Base-by-base conservation (phyloP, 1,140 invertebrate genomes). In the Chlorops oryzae region DNA sequence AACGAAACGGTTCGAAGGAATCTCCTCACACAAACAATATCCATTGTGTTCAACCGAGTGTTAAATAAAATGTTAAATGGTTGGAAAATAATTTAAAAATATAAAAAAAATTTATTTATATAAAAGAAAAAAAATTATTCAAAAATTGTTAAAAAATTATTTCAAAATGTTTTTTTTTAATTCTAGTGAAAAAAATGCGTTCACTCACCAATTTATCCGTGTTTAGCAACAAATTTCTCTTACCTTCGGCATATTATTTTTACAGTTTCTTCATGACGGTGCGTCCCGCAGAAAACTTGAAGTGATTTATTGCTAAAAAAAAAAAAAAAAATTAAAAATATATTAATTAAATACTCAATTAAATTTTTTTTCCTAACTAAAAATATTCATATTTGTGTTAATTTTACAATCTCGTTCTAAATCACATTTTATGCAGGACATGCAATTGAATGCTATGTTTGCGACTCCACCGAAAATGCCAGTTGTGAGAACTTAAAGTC, bases 391-490 rank as follows among this genome's bases (percentile, higher is more conserved):
- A 23, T 27, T 10, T 18, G n/a, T n/a, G n/a, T n/a, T n/a, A n/a
- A n/a, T n/a, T n/a, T n/a, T n/a, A n/a, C n/a, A n/a, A n/a, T n/a
- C n/a, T n/a, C n/a, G n/a, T n/a, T n/a, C n/a, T n/a, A n/a, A n/a
- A n/a, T n/a, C n/a, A n/a, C n/a, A n/a, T n/a, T n/a, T n/a, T n/a
- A n/a, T n/a, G 10, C 13, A 70, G 66, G 60, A 54, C 73, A 72
- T 55, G 74, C 81, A 17, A 78, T 89, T 56, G 70, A 78, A 55
- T 91, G 88, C 63, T 90, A 80, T 71, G 81, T 87, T 47, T 91
- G 88, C 71, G 90, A 90, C 74, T 89, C 86, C 59, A 81, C 83
- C 62, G 81, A 79, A 51, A 84, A 90, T 72, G 82, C 81, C 38
- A 75, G 81, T 44, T 90, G 88, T 67, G 73, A 80, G 17, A 54